Evolutionary conservation across 2,797 vertebrate species (phyloP), one percentile per base, ranked within the genome.

Genomic region (Rhabdomys pumilio): DNA sequence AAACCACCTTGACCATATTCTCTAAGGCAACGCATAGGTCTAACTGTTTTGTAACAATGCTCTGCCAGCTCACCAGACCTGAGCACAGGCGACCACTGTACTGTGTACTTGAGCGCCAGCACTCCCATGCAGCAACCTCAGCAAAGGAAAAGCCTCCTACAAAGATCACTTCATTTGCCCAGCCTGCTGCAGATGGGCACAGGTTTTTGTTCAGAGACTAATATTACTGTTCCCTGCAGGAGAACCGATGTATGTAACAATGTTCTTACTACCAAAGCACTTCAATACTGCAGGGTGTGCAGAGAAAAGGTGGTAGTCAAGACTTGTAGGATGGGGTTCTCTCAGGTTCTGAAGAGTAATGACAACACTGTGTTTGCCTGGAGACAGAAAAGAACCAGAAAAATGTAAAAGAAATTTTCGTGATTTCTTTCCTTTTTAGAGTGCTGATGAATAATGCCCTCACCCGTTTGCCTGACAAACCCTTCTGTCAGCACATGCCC

Each of bases 361-460:
- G 3, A 50, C 82, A 67, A 93, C 12, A 6, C n/a, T n/a, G 55
- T 53, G 41, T 89, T 80, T 95, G 15, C 65, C n/a, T 50, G 38
- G 61, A 29, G 79, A 88, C 47, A 93, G 24, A 82, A 79, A 90
- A 84, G 69, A 77, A 82, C 15, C 11, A 85, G 15, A 41, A 89
- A 69, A 67, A 61, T 61, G 61, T 61, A 24, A 61, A 26, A 26
- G 15, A 55, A 13, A 87, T 73, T 31, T 31, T 12, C 41, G 26
- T 65, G 47, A 5, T 72, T 92, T 96, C 84, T 63, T 75, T 96
- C 55, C 63, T 95, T 96, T 96, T 96, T 31, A 99, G 99, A 97
- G 99, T 98, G 84, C 95, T 99, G 98, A 97, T 99, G 98, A 99
- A 99, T 98, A 99, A 99, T 96, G 98, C 99, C 91, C 98, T 99